Evolutionary conservation across 2,888 invertebrate species (phyloP), one percentile per base, ranked within the genome.

Genomic region (Dioctria rufipes): DNA sequence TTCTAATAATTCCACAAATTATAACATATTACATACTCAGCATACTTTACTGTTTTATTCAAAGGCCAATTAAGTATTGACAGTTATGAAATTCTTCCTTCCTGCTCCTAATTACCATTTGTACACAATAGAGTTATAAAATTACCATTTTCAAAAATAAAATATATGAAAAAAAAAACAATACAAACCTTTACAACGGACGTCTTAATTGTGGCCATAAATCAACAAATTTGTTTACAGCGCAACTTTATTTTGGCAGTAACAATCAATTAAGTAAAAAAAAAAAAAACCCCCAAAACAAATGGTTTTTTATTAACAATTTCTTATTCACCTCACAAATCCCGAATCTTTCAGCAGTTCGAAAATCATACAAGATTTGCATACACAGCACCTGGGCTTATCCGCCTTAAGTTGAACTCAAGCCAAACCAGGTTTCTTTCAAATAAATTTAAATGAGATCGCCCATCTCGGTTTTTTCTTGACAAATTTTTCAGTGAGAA

Each of bases 201-300:
- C 46, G 8, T 25, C 67, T 67, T 67, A 67, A 67, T 67, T 13
- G 46, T 49, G n/a, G 13, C 3, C 67, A 67, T 67, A 67, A 67
- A 67, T 67, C 67, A 67, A 46, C 25, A 67, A 42, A n/a, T 25
- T 67, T 42, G 46, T 67, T 67, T 43, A 46, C 49, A 67, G 13
- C 43, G 67, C 49, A 67, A 67, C 42, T 67, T 42, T 46, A 67
- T 67, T 67, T 67, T 67, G 67, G 46, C 67, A 67, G 67, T 67
- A 67, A 67, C 67, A 67, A 25, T 67, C 67, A 67, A 67, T 67
- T 67, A 67, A 46, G 43, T 67, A 46, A 67, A 67, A 25, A 67
- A 67, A 46, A 49, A 43, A n/a, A n/a, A n/a, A n/a, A n/a, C n/a
- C n/a, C 46, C 46, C 13, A 46, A 67, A 46, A 67, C 67, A 67